A percentile compares a stretch with the other conserved stretches of the same genome.
These are phyloP conservation scores for Andinoacara biseriatus DNA, from an alignment of 2,113 vertebrate genomes.

Conservation along the genomic window DNA sequence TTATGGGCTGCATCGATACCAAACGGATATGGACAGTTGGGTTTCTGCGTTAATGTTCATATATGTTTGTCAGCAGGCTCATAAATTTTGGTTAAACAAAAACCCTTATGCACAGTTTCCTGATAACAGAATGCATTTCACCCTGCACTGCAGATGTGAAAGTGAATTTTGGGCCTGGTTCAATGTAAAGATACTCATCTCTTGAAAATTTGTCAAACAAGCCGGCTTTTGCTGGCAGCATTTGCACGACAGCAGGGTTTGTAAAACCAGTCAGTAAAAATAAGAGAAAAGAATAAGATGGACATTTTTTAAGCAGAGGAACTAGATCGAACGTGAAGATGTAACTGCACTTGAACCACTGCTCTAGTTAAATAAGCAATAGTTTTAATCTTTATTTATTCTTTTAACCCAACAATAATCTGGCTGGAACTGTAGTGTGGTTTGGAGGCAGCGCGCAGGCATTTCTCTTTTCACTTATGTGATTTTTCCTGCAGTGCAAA, in stretches of 20 bases:
- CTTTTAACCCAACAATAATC: constrained; percentile 5
- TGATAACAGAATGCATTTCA: neutral
- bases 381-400: constrained; percentile 4
- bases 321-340: neutral
- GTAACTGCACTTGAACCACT: neutral
- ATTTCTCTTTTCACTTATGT: neutral
- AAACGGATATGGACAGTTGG: neutral
- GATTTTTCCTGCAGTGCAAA: neutral
- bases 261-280: neutral
- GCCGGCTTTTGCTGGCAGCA: neutral
- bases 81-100: neutral
- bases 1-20: neutral
- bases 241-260: neutral
- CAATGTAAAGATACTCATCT: neutral
- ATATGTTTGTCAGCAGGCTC: neutral
- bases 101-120: neutral
- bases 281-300: neutral
- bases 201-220: neutral
- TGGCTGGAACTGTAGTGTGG: neutral
- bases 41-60: neutral
- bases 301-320: neutral
- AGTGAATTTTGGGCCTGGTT: neutral
- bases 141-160: neutral
- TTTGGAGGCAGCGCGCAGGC: neutral
- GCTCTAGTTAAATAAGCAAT: neutral